A percentile compares a stretch with the other conserved stretches of the same genome.
Conservation (phyloP, 2,888 invertebrate species). For the Ochlodes sylvanus region DNA sequence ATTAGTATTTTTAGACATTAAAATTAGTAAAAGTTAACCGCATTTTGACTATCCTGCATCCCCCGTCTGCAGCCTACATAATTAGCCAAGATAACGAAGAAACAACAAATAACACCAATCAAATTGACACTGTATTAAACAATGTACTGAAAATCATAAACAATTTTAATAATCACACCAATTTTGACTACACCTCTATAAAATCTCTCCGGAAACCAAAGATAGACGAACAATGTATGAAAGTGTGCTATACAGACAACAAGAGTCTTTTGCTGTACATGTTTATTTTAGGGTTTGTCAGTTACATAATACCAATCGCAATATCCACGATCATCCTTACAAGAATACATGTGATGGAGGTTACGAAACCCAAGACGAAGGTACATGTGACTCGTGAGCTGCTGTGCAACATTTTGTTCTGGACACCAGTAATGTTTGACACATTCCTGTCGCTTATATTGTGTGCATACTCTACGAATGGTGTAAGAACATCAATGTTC, state of each 20-base stretch:
- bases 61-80: too few species aligned
- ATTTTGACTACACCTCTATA: conserved; percentile 52
- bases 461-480: conserved; percentile 70
- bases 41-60: too few species aligned
- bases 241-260: conserved; percentile 71
- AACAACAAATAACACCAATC: conserved; percentile 50
- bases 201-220: conserved; percentile 59
- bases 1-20: too few species aligned
- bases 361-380: conserved; percentile 62
- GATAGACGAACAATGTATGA: conserved; percentile 59
- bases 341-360: conserved; percentile 68
- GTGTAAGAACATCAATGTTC: conserved; percentile 66
- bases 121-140: conserved; percentile 59
- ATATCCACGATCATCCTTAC: conserved; percentile 72
- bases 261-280: conserved; percentile 68
- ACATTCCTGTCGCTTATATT: conserved; percentile 70
- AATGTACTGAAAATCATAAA: conserved; percentile 67
- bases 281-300: conserved; percentile 64
- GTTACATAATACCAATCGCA: conserved; percentile 77
- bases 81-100: conserved; percentile 54
- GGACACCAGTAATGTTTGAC: conserved; percentile 79
- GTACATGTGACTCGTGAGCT: conserved; percentile 69
- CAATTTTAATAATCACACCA: conserved; percentile 58
- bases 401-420: conserved; percentile 75
- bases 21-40: too few species aligned